These are phyloP conservation scores for Acarapis woodi DNA, from an alignment of 1,140 invertebrate species.

Conservation along the genomic window DNA sequence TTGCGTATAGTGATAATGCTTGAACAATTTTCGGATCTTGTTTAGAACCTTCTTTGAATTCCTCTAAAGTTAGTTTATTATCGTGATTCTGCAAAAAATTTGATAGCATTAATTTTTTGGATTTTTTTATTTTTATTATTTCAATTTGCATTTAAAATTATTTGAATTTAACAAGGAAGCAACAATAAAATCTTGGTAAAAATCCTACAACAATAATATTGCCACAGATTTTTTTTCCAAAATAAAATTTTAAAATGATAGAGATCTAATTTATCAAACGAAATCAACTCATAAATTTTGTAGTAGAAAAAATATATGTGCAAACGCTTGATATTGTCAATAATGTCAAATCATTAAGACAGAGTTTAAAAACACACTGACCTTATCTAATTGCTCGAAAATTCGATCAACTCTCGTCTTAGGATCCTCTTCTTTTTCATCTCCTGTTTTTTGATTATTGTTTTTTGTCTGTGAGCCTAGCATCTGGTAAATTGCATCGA, in stretches of 20 bases:
- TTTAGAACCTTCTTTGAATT: constrained; percentile 94
- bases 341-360: too few species aligned
- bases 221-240: too few species aligned
- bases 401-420: constrained; percentile 88
- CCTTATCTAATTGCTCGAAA: constrained; percentile 83
- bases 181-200: constrained; percentile 10
- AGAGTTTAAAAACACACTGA: too few species aligned
- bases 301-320: too few species aligned
- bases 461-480: constrained; percentile 42
- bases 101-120: constrained; percentile 4
- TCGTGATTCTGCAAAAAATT: constrained; percentile 56
- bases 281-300: too few species aligned
- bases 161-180: not conserved
- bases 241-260: too few species aligned
- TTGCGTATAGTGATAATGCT: constrained; percentile 27
- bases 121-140: not conserved
- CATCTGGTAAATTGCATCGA: constrained; percentile 97
- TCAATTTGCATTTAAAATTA: too few species aligned
- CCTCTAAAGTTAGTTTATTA: constrained; percentile 78
- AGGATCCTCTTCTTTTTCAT: constrained; percentile 40
- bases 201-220: too few species aligned
- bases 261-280: too few species aligned
- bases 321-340: too few species aligned
- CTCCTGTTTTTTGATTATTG: constrained; percentile 18
- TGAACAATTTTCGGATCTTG: constrained; percentile 93